Conservation (phyloP, 2,797 vertebrate genomes). For the Petrocephalus schoutedeni region DNA sequence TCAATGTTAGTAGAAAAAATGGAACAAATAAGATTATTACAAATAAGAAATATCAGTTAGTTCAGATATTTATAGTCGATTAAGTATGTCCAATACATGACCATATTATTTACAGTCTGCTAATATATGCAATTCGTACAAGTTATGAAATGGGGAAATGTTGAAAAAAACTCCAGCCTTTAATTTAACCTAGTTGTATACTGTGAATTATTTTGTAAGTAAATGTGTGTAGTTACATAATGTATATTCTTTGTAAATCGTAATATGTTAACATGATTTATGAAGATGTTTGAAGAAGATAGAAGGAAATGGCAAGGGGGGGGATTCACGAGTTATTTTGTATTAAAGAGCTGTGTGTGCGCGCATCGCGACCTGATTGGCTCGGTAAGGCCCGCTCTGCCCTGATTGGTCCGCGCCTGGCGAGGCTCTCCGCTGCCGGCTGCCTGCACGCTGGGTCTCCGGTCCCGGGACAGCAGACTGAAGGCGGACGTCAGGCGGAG, state of each 20-base stretch:
- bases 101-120: neutral
- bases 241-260: neutral
- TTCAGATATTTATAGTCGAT: neutral
- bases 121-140: too few relatives aligned
- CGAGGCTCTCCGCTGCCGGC: neutral
- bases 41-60: neutral
- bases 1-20: too few relatives aligned
- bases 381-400: neutral
- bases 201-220: neutral
- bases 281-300: neutral
- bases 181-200: neutral
- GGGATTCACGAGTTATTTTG: neutral
- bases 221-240: neutral
- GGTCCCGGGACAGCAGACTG: neutral
- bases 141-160: neutral
- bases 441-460: neutral
- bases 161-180: neutral
- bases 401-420: constrained; percentile 42
- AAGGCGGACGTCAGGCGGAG: neutral
- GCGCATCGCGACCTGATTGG: constrained; percentile 40
- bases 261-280: neutral
- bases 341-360: neutral
- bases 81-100: neutral
- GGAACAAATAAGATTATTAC: too few relatives aligned
- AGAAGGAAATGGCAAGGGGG: neutral